Percentiles rank a stretch among this genome's conserved stretches.
phyloP scores from a whole-genome alignment of 1,140 invertebrate species.

The Choristoneura fumiferana region DNA sequence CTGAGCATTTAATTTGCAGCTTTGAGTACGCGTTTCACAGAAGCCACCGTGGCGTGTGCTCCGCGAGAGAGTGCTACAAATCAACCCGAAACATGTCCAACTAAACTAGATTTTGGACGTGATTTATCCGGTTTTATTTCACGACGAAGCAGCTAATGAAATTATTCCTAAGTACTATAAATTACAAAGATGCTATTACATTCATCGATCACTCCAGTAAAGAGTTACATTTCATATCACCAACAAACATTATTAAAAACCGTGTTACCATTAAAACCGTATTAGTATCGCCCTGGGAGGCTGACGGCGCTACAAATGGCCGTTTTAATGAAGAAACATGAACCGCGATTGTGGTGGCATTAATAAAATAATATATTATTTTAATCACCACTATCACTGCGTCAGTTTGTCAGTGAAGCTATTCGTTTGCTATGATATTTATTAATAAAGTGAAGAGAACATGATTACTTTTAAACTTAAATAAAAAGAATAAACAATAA shows the following conservation, averaged over 20 bases:
- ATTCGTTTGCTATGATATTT: not conserved
- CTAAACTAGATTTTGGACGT: too few species aligned
- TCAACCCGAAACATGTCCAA: too few species aligned
- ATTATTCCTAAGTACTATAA: not conserved
- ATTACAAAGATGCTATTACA: not conserved
- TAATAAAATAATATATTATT: slow-evolving; percentile 58
- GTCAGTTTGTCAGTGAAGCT: not conserved
- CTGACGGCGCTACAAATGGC: slow-evolving; percentile 53
- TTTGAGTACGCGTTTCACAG: too few species aligned
- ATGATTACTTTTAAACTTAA: too few species aligned
- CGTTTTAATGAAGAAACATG: slow-evolving; percentile 59
- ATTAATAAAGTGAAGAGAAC: not conserved
- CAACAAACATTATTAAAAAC: slow-evolving; percentile 25
- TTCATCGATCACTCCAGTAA: not conserved
- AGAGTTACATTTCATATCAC: slow-evolving; percentile 9
- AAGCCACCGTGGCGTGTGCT: too few species aligned
- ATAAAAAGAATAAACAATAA: slow-evolving; percentile 18
- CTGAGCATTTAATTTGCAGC: too few species aligned
- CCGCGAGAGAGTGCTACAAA: too few species aligned
- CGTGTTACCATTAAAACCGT: slow-evolving; percentile 44
- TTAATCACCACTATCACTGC: slow-evolving; percentile 22
- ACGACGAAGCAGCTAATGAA: too few species aligned
- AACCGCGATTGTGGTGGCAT: slow-evolving; percentile 47
- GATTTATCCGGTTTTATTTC: too few species aligned
- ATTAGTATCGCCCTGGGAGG: slow-evolving; percentile 52